phyloP scores from a whole-genome alignment of 2,797 vertebrate genomes.

The Falco concolor region DNA sequence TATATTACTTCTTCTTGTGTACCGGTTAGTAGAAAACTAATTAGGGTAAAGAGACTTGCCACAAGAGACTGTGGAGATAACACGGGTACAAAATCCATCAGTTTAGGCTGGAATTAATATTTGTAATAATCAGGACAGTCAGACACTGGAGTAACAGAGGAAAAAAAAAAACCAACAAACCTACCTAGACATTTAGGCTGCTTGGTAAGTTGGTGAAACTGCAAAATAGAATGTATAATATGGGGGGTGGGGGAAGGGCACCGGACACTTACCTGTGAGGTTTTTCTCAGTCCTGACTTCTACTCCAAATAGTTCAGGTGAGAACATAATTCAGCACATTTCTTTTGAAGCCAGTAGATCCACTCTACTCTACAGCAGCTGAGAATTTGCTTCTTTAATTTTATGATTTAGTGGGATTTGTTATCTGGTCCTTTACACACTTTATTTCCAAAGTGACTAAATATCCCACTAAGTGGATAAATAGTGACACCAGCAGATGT shows the following conservation, averaged over 20 bases:
- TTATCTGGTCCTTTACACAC: background rate
- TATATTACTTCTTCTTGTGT: background rate
- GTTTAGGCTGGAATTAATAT: background rate
- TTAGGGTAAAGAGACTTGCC: background rate
- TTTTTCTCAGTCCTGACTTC: background rate
- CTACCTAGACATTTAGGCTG: background rate
- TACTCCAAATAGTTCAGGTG: background rate
- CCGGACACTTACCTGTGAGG: background rate
- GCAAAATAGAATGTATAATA: background rate
- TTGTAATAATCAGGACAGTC: background rate
- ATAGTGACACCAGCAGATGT: background rate
- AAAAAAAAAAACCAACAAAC: rapidly evolving
- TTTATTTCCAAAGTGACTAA: background rate
- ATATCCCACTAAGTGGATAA: background rate
- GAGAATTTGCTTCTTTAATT: background rate
- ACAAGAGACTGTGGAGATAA: background rate
- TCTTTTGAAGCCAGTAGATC: background rate
- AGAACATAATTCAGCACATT: background rate
- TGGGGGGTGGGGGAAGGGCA: rapidly evolving
- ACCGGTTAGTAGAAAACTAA: background rate
- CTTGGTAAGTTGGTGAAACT: background rate
- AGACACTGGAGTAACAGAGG: background rate
- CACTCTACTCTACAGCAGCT: background rate
- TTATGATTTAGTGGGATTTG: background rate
- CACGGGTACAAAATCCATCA: background rate